Evolutionary conservation across 2,113 vertebrate genomes (phyloP), one percentile per base, ranked within the genome.

Genomic region (Ranitomeya imitator): DNA sequence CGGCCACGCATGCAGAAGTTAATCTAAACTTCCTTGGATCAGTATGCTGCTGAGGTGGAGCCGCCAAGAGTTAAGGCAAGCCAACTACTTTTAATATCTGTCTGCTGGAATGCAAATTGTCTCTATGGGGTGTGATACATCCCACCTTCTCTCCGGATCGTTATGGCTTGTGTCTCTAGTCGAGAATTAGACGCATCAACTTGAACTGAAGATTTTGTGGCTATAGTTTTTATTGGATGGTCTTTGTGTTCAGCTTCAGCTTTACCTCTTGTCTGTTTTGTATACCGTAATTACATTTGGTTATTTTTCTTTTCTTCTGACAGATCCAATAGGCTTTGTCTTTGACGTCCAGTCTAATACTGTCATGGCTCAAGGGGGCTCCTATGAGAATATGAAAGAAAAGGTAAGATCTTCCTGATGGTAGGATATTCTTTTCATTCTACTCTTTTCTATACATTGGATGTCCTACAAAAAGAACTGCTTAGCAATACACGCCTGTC

Each of bases 281-380:
- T 45, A 4, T 37, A 3, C 37, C 16, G 59, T 3, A 5, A 60
- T 63, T 63, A 19, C 0, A 63, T 74, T 51, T 10, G 18, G 10
- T 26, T n/a, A 4, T 90, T 89, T 85, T 55, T 37, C 79, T 88
- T 89, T 83, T 89, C 85, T 89, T 87, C 79, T 89, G 90, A 10
- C 93, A 99, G 98, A 98, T 94, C 93, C 96, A 0, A 96, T 96
- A 4, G 96, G 97, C 76, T 97, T 98, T 86, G 96, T 99, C 93
- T 99, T 98, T 92, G 98, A 99, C 93, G 97, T 97, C 2, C 96
- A 97, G 91, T 98, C 97, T 26, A 99, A 98, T 86, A 97, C 97
- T 86, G 97, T 97, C 82, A 96, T 99, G 96, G 98, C 97, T 90
- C 98, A 98, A 90, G 97, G 98, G 93, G 97, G 97, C 91, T 94